Evolutionary conservation across 2,888 invertebrate genomes (phyloP), one percentile per base, ranked within the genome.

Genomic region (Dicycla oo): DNA sequence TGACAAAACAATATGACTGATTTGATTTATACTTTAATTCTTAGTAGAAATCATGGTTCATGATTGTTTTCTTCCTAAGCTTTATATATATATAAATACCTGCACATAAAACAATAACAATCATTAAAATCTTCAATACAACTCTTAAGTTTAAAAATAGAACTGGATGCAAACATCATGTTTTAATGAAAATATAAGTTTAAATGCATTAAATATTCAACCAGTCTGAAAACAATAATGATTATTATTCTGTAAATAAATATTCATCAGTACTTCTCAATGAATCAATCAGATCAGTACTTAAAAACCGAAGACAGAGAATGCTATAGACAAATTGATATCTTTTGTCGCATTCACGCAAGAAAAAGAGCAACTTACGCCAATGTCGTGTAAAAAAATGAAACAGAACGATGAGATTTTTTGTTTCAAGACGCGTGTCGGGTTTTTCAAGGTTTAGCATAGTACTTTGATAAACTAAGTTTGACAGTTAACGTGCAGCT

Each of bases 11-110:
- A 47, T 47, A 18, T 43, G 8, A 54, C n/a, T 60, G 45, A 58
- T 51, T 74, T 43, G 18, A 51, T 26, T 43, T 49, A 49, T 6
- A 57, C 49, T 65, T 56, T 56, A 10, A 43, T 56, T 53, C 7
- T 23, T 4, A 54, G 10, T 10, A 18, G 30, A 30, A 30, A 30
- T 5, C 10, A 30, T 30, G 18, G 26, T 49, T n/a, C 54, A 54
- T 30, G 26, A 54, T 26, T 54, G 26, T 63, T 26, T 43, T 15
- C 26, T 30, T 18, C 20, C n/a, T 26, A 40, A 40, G 38, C 20
- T 54, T 30, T 30, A 4, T 30, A 4, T 18, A 54, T 30, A 10
- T 30, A 56, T 30, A 56, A 56, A 34, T n/a, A 51, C 51, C 11
- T 51, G 7, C 23, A 23, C 20, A 51, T 7, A 10, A 20, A 23